These are phyloP conservation scores for Axinella damicornis DNA, from an alignment of 37 sponge, comb jelly and placozoan genomes.

Conservation along the genomic window DNA sequence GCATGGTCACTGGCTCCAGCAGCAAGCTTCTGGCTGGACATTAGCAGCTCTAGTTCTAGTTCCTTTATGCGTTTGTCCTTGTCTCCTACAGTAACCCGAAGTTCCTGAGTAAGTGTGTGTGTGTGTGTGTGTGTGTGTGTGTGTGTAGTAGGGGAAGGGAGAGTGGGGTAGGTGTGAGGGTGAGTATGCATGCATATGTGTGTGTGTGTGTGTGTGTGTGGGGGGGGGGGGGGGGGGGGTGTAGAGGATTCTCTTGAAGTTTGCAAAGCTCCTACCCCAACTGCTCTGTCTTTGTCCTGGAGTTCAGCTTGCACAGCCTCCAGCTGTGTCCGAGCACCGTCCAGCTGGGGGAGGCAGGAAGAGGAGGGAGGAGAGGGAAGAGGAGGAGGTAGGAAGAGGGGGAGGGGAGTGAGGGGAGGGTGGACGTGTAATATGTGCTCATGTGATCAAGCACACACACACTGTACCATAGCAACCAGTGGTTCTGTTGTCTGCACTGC, in stretches of 20 bases:
- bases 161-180: not conserved
- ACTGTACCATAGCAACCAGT: too few species aligned
- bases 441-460: too few species aligned
- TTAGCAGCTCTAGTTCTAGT: constrained; percentile 63
- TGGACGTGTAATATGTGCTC: not conserved
- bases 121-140: too few species aligned
- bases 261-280: not conserved
- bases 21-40: constrained; percentile 52
- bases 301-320: constrained; percentile 27
- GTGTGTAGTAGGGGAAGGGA: too few species aligned
- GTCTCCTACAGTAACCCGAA: not conserved
- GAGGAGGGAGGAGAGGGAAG: not conserved
- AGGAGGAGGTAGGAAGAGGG: not conserved
- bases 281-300: constrained; percentile 9
- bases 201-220: too few species aligned
- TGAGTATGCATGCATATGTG: too few species aligned
- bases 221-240: too few species aligned
- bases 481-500: too few species aligned
- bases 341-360: constrained; percentile 1
- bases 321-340: constrained; percentile 4
- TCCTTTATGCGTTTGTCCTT: constrained; percentile 19
- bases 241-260: too few species aligned
- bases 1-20: constrained; percentile 56
- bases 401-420: not conserved
- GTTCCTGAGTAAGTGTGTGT: not conserved